Evolutionary conservation across 2,888 invertebrate genomes (phyloP), one percentile per base, ranked within the genome.

Genomic region (Agrypnus murinus): DNA sequence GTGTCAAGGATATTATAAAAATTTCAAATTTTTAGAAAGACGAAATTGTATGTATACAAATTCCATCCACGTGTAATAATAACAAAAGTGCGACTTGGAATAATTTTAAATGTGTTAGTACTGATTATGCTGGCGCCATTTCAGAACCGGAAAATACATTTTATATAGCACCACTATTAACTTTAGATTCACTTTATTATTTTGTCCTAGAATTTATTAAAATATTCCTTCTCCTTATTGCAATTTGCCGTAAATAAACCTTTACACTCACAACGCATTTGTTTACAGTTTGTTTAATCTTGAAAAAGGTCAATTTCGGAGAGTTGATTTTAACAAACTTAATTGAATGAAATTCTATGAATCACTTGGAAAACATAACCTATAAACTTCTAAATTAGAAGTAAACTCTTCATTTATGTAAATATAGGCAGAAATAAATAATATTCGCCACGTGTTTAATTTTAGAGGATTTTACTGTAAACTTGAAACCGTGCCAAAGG

Each of bases 361-460:
- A 34, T 7, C 4, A 34, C 8, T 34, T 34, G 6, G 4, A 34
- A 7, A 34, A 34, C 6, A 7, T 4, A 12, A 36, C 3, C n/a
- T 36, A 6, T 36, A 36, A 36, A 9, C n/a, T 6, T 36, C 36
- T 36, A 36, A 36, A 36, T 36, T 36, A 36, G 36, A 36, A n/a
- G n/a, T n/a, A n/a, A n/a, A n/a, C n/a, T 36, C 5, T 40, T 40
- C 14, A n/a, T 40, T n/a, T 4, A 40, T 40, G n/a, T 3, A 40
- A 40, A 40, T 9, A 40, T n/a, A 40, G n/a, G 8, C 40, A 3
- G n/a, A n/a, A n/a, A n/a, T n/a, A 40, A 25, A n/a, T 25, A 48
- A 58, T 14, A 31, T 38, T 45, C 55, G 53, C 55, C 50, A 64
- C 43, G 55, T 64, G 64, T 53, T 34, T 43, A 53, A 55, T 43